A percentile compares a stretch with the other conserved stretches of the same genome.
These are phyloP conservation scores for Ceratina japonica DNA, from an alignment of 1,140 invertebrate species.

Conservation along the genomic window DNA sequence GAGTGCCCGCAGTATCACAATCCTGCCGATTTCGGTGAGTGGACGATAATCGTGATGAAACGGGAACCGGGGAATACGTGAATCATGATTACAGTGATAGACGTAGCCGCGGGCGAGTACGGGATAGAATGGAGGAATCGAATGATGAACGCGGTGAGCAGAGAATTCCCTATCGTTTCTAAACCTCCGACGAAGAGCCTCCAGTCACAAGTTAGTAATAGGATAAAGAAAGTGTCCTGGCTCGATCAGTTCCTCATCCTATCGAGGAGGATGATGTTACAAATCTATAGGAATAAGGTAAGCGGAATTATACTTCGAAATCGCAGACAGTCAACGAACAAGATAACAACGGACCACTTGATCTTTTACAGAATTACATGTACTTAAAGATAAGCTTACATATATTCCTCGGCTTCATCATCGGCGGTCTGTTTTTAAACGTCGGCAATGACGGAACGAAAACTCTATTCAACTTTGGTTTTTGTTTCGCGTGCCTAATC, in stretches of 20 bases:
- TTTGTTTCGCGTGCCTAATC: constrained; percentile 88
- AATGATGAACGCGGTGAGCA: constrained; percentile 83
- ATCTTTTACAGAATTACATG: constrained; percentile 83
- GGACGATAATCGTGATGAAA: not conserved
- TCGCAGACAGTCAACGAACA: not conserved
- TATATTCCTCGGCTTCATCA: constrained; percentile 84
- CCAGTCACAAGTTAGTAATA: constrained; percentile 66
- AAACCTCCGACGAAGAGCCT: constrained; percentile 73
- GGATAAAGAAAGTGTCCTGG: constrained; percentile 80
- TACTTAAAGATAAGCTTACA: constrained; percentile 85
- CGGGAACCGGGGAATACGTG: too few relatives aligned
- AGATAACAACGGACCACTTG: not conserved
- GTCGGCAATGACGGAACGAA: constrained; percentile 90
- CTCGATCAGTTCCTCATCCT: constrained; percentile 85
- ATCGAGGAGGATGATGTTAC: constrained; percentile 84
- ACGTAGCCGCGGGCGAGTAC: constrained; percentile 88
- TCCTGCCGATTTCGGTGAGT: constrained; percentile 90
- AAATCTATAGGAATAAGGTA: constrained; percentile 87
- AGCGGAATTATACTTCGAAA: not conserved
- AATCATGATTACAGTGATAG: constrained; percentile 82
- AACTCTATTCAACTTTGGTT: constrained; percentile 90
- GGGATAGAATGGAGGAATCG: constrained; percentile 82
- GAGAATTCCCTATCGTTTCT: constrained; percentile 80
- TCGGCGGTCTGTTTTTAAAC: constrained; percentile 84
- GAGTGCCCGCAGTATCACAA: constrained; percentile 89